A percentile compares a stretch with the other conserved stretches of the same genome.
Evolutionary conservation across 2,888 invertebrate genomes (phyloP).

Genomic region (Lithophane socia): DNA sequence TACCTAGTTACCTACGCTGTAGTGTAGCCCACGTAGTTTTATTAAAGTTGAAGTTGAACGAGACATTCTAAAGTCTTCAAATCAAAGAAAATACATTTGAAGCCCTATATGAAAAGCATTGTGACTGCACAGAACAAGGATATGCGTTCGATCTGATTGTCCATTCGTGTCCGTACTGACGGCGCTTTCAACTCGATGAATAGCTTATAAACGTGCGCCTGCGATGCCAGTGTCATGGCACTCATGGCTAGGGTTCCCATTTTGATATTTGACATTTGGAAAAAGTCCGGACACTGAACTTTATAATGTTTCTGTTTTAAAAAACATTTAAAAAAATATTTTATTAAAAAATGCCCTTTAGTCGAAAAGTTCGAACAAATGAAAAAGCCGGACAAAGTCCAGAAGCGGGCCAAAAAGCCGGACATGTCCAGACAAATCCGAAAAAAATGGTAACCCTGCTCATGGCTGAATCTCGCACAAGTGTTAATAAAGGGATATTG

Average conservation of each 20-base stretch:
- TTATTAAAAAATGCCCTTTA: neutral
- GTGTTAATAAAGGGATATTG: conserved; percentile 76
- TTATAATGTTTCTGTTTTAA: neutral
- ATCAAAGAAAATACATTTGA: neutral
- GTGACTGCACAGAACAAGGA: conserved; percentile 52
- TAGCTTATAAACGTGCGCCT: conserved; percentile 80
- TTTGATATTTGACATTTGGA: neutral
- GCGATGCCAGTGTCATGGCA: conserved; percentile 45
- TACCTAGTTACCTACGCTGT: no score
- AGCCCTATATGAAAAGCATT: conserved; percentile 14
- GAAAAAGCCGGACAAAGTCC: neutral
- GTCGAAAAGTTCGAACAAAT: no score
- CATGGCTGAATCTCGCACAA: conserved; percentile 73
- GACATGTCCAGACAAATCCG: neutral
- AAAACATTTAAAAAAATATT: no score
- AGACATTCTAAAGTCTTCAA: neutral
- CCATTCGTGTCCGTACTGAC: conserved; percentile 74
- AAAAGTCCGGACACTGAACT: neutral
- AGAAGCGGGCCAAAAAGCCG: neutral
- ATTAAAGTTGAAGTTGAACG: neutral
- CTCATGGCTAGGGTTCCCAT: conserved; percentile 13
- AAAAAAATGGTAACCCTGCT: neutral
- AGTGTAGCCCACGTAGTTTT: no score
- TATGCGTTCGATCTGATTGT: conserved; percentile 71
- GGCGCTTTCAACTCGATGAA: conserved; percentile 81